Evolutionary conservation across 2,888 invertebrate genomes (phyloP), one percentile per base, ranked within the genome.

Genomic region (Tachina fera): DNA sequence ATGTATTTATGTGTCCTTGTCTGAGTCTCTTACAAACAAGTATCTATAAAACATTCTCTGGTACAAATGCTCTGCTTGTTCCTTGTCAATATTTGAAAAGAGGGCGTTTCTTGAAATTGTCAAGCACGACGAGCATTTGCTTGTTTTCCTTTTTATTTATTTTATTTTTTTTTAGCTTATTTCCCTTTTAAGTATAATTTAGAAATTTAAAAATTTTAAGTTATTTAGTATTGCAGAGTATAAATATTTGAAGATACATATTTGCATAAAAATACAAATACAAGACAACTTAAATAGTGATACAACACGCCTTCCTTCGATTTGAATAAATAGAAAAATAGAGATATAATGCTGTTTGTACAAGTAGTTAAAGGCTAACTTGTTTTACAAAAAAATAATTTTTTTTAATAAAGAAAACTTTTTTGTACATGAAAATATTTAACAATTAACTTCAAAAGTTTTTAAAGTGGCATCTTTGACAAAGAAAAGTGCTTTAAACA

Each of bases 41-140:
- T 56, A 47, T 68, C 61, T 68, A 45, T n/a, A 61, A 47, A 75
- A 70, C 61, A 63, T 70, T 68, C 9, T 10, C 68, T 68, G 14
- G 43, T 68, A 81, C 81, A 61, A 81, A 74, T 74, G 41, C 61
- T 45, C 45, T 74, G 51, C 74, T 60, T 81, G 81, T 81, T 58
- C 43, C 53, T 39, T 75, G 81, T 81, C 81, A 81, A 81, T 81
- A 81, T 81, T 81, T 81, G 75, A 68, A 61, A 81, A 75, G 75
- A 81, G 81, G 81, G 81, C 81, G 81, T 81, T 81, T 68, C 81
- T 75, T 22, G 53, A 61, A 75, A 68, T 75, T 81, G 81, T 81
- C 81, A 81, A 75, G 75, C 60, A 81, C 63, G 41, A 79, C 63
- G 41, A 79, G 19, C 13, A 72, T 72, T 81, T 75, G 11, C 75